A percentile compares a stretch with the other conserved stretches of the same genome.
These are phyloP conservation scores for Polydrusus pterygomalis DNA, from an alignment of 2,888 invertebrate species.

Conservation along the genomic window DNA sequence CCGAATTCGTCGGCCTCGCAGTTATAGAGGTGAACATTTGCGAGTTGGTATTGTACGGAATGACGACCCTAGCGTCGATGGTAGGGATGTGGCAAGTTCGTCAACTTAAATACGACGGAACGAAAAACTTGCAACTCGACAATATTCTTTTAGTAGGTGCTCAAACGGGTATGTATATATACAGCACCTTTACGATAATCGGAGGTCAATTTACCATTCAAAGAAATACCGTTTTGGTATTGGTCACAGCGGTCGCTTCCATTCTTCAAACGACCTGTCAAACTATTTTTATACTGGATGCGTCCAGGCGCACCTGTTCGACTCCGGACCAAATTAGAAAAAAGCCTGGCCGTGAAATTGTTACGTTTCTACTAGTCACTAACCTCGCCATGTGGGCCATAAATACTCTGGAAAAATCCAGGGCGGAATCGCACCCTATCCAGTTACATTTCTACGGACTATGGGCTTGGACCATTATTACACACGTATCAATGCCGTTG, in stretches of 20 bases:
- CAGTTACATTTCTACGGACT: slow-evolving; percentile 89
- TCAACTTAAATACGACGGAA: slow-evolving; percentile 79
- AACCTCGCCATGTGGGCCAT: slow-evolving; percentile 92
- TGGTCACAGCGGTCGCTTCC: slow-evolving; percentile 84
- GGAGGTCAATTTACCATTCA: slow-evolving; percentile 80
- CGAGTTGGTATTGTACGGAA: slow-evolving; percentile 82
- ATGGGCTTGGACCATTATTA: slow-evolving; percentile 94
- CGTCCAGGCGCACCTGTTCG: slow-evolving; percentile 84
- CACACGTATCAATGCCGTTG: slow-evolving; percentile 91
- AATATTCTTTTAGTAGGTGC: slow-evolving; percentile 89
- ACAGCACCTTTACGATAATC: slow-evolving; percentile 90
- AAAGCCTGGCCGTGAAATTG: slow-evolving; percentile 89
- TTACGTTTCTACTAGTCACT: slow-evolving; percentile 87
- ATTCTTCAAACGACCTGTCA: slow-evolving; percentile 87
- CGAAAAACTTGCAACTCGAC: slow-evolving; percentile 75
- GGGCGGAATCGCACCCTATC: slow-evolving; percentile 87
- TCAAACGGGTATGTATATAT: slow-evolving; percentile 91
- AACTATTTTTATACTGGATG: slow-evolving; percentile 85
- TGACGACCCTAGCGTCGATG: slow-evolving; percentile 72
- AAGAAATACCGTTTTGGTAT: slow-evolving; percentile 71
- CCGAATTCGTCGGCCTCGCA: slow-evolving; percentile 74
- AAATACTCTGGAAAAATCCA: slow-evolving; percentile 88
- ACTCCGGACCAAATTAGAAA: slow-evolving; percentile 81
- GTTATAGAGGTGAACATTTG: slow-evolving; percentile 76
- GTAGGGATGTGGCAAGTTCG: slow-evolving; percentile 82